Evolutionary conservation across 2,888 invertebrate genomes (phyloP).

Genomic region (Spisula subtruncata): DNA sequence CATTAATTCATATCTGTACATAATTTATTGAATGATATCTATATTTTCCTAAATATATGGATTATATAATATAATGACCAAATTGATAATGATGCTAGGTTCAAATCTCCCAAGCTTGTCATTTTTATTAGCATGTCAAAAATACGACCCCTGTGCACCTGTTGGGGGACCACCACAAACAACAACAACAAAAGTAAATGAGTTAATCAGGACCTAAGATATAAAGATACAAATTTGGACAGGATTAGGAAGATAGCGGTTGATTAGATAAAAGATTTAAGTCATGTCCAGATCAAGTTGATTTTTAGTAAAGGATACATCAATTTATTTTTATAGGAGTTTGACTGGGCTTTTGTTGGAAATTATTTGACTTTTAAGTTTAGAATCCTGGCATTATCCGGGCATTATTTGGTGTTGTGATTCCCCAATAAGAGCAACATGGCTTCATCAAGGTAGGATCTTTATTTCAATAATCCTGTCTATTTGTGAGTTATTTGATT

Average conservation of each 20-base stretch:
- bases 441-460: constrained; percentile 18
- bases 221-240: constrained; percentile 19
- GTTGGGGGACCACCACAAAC: no score
- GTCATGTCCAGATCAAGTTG: constrained; percentile 7
- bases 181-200: constrained; percentile 30
- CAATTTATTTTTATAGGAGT: neutral
- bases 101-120: constrained; percentile 19
- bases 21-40: no score
- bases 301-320: constrained; percentile 24
- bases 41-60: no score
- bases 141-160: constrained; percentile 1
- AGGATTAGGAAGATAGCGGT: constrained; percentile 15
- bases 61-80: neutral
- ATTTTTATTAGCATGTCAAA: constrained; percentile 46
- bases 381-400: no score
- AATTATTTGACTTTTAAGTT: no score
- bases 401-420: no score
- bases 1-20: no score
- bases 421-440: no score
- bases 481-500: constrained; percentile 4
- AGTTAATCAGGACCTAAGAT: constrained; percentile 40
- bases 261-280: constrained; percentile 46
- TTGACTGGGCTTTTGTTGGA: no score
- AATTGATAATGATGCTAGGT: neutral
- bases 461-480: neutral